Conservation (phyloP, 1,140 invertebrate species). For the Atta colombica region DNA sequence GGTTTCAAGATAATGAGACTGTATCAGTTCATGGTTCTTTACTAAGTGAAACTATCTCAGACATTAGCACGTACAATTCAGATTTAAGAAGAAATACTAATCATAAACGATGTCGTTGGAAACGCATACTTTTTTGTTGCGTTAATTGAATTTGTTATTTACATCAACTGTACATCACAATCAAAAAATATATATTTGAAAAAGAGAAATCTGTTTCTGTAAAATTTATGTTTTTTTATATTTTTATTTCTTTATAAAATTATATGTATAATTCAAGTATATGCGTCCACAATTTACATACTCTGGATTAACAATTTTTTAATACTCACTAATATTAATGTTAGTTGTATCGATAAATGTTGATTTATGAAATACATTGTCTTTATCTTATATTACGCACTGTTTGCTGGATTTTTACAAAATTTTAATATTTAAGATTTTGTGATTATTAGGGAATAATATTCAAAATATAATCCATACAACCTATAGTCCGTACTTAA, state of each 20-base stretch:
- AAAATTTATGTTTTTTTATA: conserved; percentile 18
- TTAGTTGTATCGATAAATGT: neutral
- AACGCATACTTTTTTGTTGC: conserved; percentile 62
- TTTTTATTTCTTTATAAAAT: neutral
- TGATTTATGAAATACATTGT: neutral
- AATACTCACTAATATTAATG: conserved; percentile 6
- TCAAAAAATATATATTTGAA: conserved; percentile 20
- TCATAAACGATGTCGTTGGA: conserved; percentile 58
- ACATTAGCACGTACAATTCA: conserved; percentile 32
- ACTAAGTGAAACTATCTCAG: conserved; percentile 65
- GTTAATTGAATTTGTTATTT: conserved; percentile 51
- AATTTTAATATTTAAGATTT: neutral
- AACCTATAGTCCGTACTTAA: neutral
- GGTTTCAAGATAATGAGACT: conserved; percentile 62
- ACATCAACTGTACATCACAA: neutral
- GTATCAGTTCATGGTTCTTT: conserved; percentile 69
- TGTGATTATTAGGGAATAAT: conserved; percentile 12
- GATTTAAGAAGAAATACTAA: conserved; percentile 45
- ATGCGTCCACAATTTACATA: neutral
- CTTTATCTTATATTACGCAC: neutral
- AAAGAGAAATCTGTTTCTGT: neutral
- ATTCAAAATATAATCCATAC: neutral
- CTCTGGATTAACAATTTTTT: conserved; percentile 12
- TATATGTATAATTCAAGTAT: conserved; percentile 6
- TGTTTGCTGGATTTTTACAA: conserved; percentile 17